These are phyloP conservation scores for Gymnocypris eckloni DNA, from an alignment of 2,797 vertebrate species.

Conservation along the genomic window DNA sequence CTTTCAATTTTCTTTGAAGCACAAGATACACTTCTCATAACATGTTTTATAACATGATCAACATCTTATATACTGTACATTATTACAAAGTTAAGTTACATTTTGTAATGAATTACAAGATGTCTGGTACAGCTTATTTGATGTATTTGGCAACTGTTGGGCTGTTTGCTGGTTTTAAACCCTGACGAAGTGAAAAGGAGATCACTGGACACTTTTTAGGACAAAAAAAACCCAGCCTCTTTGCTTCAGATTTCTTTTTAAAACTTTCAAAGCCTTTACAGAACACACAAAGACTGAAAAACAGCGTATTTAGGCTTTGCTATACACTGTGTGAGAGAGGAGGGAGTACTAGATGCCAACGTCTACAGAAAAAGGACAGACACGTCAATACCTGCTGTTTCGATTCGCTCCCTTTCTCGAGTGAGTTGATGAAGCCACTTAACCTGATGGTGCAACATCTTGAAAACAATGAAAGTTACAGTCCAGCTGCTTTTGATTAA, in stretches of 20 bases:
- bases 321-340: background rate
- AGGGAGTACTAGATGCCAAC: background rate
- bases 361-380: background rate
- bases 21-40: background rate
- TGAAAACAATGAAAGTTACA: background rate
- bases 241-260: background rate
- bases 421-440: slow-evolving; percentile 3
- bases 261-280: background rate
- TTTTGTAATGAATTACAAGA: background rate
- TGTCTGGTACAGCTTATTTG: background rate
- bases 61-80: background rate
- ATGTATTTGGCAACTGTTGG: background rate
- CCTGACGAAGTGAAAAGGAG: background rate
- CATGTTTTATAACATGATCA: background rate
- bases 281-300: background rate
- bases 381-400: slow-evolving; percentile 12
- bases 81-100: background rate
- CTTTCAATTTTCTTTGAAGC: background rate
- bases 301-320: background rate
- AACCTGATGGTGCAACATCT: background rate
- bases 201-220: background rate
- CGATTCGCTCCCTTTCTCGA: background rate
- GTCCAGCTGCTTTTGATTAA: slow-evolving; percentile 1
- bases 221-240: background rate
- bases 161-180: background rate